These are phyloP conservation scores for Setipinna tenuifilis DNA, from an alignment of 2,797 vertebrate species.

Conservation along the genomic window DNA sequence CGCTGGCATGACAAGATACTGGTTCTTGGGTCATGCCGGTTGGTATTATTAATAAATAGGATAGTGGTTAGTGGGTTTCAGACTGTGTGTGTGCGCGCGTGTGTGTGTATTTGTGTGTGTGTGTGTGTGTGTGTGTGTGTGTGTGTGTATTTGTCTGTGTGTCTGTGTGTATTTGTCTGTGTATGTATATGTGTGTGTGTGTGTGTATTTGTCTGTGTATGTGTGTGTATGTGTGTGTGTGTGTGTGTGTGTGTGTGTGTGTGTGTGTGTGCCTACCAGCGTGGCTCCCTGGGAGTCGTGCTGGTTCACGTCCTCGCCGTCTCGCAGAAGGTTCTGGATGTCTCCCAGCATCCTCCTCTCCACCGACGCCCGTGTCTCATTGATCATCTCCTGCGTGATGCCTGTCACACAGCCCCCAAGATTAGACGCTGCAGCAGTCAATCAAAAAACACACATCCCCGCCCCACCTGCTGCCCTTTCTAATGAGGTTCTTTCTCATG, in stretches of 20 bases:
- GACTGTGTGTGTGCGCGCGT: background rate
- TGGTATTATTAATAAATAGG: background rate
- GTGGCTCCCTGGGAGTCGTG: slow-evolving; percentile 91
- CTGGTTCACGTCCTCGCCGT: slow-evolving; percentile 86
- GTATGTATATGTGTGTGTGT: no score
- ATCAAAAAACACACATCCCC: slow-evolving; percentile 13
- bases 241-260: background rate
- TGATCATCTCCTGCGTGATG: slow-evolving; percentile 98
- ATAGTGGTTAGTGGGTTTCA: background rate
- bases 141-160: background rate
- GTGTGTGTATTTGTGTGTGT: background rate
- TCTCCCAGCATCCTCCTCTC: slow-evolving; percentile 92
- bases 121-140: background rate
- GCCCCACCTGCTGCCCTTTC: background rate
- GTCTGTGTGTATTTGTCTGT: background rate
- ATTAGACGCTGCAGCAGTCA: slow-evolving; percentile 31
- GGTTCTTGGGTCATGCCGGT: background rate
- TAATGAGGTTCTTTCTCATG: background rate
- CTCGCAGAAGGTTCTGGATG: slow-evolving; percentile 85
- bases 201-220: background rate
- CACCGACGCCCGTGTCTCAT: slow-evolving; percentile 88
- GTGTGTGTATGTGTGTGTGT: no score
- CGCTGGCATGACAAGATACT: background rate
- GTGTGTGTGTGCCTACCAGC: slow-evolving; percentile 79
- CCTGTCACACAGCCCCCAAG: slow-evolving; percentile 71